Evolutionary conservation across 2,797 vertebrate species (phyloP).

Genomic region (Mormyrops boulengeri): DNA sequence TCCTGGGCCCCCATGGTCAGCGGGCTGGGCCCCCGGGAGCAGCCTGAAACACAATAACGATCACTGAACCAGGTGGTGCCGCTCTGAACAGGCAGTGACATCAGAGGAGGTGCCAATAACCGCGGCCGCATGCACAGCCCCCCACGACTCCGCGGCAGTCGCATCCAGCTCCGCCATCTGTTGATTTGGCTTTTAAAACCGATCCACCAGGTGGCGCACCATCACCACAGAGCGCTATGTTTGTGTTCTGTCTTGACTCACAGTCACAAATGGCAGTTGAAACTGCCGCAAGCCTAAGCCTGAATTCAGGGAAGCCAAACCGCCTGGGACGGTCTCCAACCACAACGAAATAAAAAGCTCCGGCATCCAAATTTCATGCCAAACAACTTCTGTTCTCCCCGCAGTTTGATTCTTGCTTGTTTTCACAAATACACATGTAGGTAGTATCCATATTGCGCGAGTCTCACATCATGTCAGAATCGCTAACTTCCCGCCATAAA

Average conservation of each 20-base stretch:
- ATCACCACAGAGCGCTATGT: not conserved
- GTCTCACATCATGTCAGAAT: not conserved
- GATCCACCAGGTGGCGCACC: not conserved
- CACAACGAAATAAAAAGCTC: not conserved
- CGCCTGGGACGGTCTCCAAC: not conserved
- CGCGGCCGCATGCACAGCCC: not conserved
- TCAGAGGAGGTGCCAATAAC: not conserved
- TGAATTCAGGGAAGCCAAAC: not conserved
- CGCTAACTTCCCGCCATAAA: not conserved
- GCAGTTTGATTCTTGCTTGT: not conserved
- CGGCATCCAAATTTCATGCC: not conserved
- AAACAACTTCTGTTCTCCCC: not conserved
- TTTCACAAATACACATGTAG: not conserved
- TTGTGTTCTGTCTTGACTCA: not conserved
- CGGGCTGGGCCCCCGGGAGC: constrained; percentile 90
- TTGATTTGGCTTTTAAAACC: not conserved
- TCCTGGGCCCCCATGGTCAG: constrained; percentile 97
- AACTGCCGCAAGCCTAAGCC: not conserved
- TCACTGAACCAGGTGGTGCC: not conserved
- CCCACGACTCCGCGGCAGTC: not conserved
- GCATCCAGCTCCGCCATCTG: not conserved
- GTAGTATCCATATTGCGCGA: not conserved
- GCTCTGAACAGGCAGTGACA: not conserved
- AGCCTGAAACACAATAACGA: constrained; percentile 66
- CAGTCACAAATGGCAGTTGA: not conserved